Evolutionary conservation across 2,113 vertebrate species (phyloP), one percentile per base, ranked within the genome.

Genomic region (Catharus minimus): DNA sequence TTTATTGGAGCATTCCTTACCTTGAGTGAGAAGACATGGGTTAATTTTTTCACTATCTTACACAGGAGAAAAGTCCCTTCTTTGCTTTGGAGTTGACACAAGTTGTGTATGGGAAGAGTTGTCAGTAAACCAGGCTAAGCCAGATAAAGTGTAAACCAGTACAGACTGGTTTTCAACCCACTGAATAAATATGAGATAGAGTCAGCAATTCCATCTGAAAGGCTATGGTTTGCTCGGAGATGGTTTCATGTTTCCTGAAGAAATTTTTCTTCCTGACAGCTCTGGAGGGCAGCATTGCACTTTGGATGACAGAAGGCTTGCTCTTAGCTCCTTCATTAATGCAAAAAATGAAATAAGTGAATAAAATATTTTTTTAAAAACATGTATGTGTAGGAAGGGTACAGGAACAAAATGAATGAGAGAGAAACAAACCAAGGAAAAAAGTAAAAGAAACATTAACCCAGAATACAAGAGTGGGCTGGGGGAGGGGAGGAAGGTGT

Each of bases 261-360:
- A 65, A 26, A 60, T 18, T 23, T 93, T 88, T 72, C 49, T 49
- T 23, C 7, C 10, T 56, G 65, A 0, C 1, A 16, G 13, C 97
- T 94, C 93, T 87, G 96, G 98, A 95, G 97, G 97, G 97, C 97
- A 98, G 97, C 94, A 96, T 98, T 97, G 96, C 95, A 95, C 97
- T 96, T 95, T 8, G 86, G 76, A 96, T 97, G 71, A 82, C 82
- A 88, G 78, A 46, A 41, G 2, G 15, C 41, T 53, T 72, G 32
- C 3, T 53, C 9, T 72, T 82, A 47, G 32, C 36, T 80, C 62
- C 68, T 93, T 87, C 81, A 50, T 92, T 96, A 96, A 95, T 93
- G 55, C 86, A 95, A 96, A 72, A 93, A 85, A 81, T 43, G 52
- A 84, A 82, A 77, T 28, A 94, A 93, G 75, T 49, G 32, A 52